These are phyloP conservation scores for Creontiades dilutus DNA, from an alignment of 2,888 invertebrate species.

Conservation along the genomic window DNA sequence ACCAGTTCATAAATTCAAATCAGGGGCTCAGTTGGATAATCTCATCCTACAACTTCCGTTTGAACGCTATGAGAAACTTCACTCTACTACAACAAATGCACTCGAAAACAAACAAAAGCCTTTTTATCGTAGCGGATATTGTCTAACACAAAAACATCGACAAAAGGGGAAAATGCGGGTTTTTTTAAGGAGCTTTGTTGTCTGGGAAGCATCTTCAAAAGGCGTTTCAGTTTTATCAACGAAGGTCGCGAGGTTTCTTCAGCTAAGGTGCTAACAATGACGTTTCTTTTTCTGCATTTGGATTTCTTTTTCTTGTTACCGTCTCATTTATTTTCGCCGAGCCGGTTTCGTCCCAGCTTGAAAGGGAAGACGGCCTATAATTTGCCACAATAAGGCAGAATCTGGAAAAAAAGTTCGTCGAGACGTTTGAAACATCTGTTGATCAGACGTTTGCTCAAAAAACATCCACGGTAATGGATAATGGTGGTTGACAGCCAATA, in stretches of 20 bases:
- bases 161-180: not conserved
- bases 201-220: not conserved
- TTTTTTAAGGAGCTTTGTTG: not conserved
- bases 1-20: not conserved
- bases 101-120: constrained; percentile 5
- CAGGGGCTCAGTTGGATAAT: not conserved
- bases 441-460: not conserved
- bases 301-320: not conserved
- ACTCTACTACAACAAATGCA: not conserved
- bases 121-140: not conserved
- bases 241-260: constrained; percentile 13
- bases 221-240: constrained; percentile 1
- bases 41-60: constrained; percentile 32
- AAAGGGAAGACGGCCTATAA: not conserved
- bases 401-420: not conserved
- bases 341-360: not conserved
- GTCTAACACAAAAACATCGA: not conserved
- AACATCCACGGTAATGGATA: too few relatives aligned
- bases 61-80: constrained; percentile 4
- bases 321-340: not conserved
- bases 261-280: not conserved
- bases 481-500: too few relatives aligned
- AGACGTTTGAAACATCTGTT: not conserved
- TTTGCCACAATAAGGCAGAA: not conserved
- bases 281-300: constrained; percentile 21